Percentiles rank a stretch among this genome's conserved stretches.
These are phyloP conservation scores for Spea multiplicata DNA, from an alignment of 2,113 vertebrate genomes.

Conservation along the genomic window DNA sequence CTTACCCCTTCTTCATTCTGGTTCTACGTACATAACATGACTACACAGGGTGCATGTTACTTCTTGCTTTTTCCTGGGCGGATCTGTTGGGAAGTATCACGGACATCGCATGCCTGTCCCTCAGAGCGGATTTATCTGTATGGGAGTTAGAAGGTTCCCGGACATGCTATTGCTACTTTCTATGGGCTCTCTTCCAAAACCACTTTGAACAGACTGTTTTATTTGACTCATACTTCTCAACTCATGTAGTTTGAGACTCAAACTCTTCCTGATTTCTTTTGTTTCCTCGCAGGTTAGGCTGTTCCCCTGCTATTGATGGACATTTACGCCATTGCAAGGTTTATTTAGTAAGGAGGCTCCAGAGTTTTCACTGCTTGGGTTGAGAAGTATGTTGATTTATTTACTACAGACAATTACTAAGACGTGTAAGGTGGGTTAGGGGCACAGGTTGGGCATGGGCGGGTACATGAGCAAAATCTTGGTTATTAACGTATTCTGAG, in stretches of 20 bases:
- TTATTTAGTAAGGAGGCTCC: fast-evolving
- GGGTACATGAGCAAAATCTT: neutral
- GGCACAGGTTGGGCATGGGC: neutral
- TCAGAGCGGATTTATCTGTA: too few relatives aligned
- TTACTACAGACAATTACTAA: fast-evolving
- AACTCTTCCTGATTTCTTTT: fast-evolving
- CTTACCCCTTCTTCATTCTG: too few relatives aligned
- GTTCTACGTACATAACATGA: too few relatives aligned
- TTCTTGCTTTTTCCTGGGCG: too few relatives aligned
- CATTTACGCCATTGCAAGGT: neutral
- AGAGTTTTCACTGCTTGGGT: neutral
- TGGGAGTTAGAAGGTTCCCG: too few relatives aligned
- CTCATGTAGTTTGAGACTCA: neutral
- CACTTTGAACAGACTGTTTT: slow-evolving; percentile 3
- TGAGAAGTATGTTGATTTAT: fast-evolving
- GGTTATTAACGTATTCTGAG: too few relatives aligned
- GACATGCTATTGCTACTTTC: neutral
- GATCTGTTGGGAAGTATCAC: too few relatives aligned
- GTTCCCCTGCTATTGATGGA: neutral
- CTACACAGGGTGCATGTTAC: too few relatives aligned
- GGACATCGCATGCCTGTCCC: neutral
- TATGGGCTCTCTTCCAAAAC: neutral
- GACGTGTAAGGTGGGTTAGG: slow-evolving; percentile 7
- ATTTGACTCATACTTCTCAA: slow-evolving; percentile 21
- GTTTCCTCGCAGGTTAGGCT: neutral